A percentile compares a stretch with the other conserved stretches of the same genome.
Evolutionary conservation across 1,140 invertebrate genomes (phyloP).

Genomic region (Campoletis sonorensis): DNA sequence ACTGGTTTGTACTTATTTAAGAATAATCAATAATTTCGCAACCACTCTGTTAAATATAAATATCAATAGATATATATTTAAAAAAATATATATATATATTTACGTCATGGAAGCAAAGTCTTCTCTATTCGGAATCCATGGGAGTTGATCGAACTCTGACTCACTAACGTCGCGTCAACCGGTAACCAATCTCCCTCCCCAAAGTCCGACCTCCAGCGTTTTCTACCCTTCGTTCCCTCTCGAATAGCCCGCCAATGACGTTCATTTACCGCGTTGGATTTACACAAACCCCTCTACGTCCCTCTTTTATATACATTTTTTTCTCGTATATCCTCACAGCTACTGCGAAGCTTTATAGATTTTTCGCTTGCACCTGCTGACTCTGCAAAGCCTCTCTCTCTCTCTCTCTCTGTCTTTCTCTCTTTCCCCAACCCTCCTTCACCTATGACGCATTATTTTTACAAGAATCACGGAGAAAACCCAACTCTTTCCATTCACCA

Average conservation of each 20-base stretch:
- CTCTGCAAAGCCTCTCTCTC: neutral
- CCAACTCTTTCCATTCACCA: no score
- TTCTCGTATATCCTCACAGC: neutral
- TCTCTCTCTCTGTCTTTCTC: neutral
- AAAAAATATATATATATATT: neutral
- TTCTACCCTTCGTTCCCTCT: constrained; percentile 20
- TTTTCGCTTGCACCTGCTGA: neutral
- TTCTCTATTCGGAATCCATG: neutral
- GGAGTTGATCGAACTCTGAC: constrained; percentile 42
- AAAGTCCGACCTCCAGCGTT: neutral
- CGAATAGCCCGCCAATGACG: constrained; percentile 17
- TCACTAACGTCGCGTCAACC: constrained; percentile 37
- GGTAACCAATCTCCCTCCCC: constrained; percentile 31
- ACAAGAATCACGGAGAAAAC: no score
- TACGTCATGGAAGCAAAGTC: neutral
- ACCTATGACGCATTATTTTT: no score
- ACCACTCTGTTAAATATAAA: neutral
- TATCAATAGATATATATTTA: neutral
- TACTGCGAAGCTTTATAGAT: neutral
- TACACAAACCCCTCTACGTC: neutral
- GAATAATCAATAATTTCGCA: constrained; percentile 8
- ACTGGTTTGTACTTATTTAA: constrained; percentile 40
- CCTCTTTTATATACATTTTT: constrained; percentile 1
- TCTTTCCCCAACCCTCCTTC: no score
- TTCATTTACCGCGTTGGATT: constrained; percentile 6